Base-by-base conservation (phyloP, 2,797 vertebrate genomes). In the Etheostoma perlongum region DNA sequence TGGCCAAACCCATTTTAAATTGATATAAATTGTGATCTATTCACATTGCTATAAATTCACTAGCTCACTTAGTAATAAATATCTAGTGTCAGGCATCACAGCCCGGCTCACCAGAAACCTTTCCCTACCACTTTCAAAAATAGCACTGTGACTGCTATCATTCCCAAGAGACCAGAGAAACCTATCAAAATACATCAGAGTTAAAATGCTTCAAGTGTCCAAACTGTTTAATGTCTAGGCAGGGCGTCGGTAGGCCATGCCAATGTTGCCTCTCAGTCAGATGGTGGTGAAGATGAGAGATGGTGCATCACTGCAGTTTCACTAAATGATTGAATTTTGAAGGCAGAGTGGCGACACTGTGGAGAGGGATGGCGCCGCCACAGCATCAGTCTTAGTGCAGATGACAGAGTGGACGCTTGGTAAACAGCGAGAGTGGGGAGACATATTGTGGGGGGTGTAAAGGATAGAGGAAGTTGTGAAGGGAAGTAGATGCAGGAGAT, bases 261-360 rank as follows among this genome's bases (percentile, higher is more conserved):
- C 88, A 88, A 78, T 49, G 71, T 81, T 78, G 81, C 33, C 74
- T 78, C 84, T 85, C 81, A 74, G 64, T 78, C 81, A 76, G 85
- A 79, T 66, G 73, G 81, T 36, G 63, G 74, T 30, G 30, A 30
- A 78, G 82, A 86, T 85, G 85, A 89, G 84, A 82, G 83, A 91
- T 81, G 85, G 81, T 61, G 78, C 80, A 53, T 30, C 53, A 82
- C 74, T 57, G 85, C 88, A 75, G 83, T 88, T 89, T 87, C 86
- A 88, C 80, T 79, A 90, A 92, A 92, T 91, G 87, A 94, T 90
- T 92, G 88, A 90, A 93, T 93, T 92, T 90, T 91, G 89, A 92
- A 89, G 85, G 86, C 78, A 66, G 83, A 85, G 79, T 64, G 74
- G 84, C 90, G 92, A 91, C 89, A 84, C 75, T 36, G 83, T 76